Evolutionary conservation across 2,797 vertebrate genomes (phyloP).

Genomic region (Neosilurus mollespiculum): DNA sequence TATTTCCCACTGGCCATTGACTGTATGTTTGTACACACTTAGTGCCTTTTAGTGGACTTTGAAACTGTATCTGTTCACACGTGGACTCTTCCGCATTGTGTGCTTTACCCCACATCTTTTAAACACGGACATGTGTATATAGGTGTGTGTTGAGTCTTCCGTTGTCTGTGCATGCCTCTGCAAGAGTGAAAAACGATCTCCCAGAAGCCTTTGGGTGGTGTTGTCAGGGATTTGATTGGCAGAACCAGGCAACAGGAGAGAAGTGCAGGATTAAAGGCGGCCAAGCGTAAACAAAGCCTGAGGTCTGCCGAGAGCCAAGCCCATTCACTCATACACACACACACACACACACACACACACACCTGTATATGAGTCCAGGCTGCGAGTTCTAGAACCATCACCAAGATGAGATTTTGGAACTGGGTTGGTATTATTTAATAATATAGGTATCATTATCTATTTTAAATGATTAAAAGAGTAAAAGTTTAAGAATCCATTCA

Average conservation of each 20-base stretch:
- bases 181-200: constrained; percentile 50
- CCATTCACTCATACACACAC: not conserved
- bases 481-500: not conserved
- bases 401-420: not conserved
- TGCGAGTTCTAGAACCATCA: not conserved
- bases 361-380: not conserved
- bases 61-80: constrained; percentile 37
- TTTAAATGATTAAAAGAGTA: not conserved
- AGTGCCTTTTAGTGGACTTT: constrained; percentile 31
- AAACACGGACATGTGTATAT: constrained; percentile 20
- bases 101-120: not conserved
- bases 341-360: constrained; percentile 8
- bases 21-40: constrained; percentile 3
- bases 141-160: constrained; percentile 44
- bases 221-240: constrained; percentile 70
- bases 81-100: not conserved
- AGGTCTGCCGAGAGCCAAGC: constrained; percentile 41
- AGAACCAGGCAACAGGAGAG: constrained; percentile 60
- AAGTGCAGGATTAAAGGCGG: constrained; percentile 64
- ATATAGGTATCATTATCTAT: not conserved
- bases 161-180: constrained; percentile 51
- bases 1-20: not conserved
- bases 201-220: constrained; percentile 59
- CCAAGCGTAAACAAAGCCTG: constrained; percentile 65
- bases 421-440: not conserved